Base-by-base conservation (phyloP, 1,140 invertebrate genomes). In the Sesamia nonagrioides region DNA sequence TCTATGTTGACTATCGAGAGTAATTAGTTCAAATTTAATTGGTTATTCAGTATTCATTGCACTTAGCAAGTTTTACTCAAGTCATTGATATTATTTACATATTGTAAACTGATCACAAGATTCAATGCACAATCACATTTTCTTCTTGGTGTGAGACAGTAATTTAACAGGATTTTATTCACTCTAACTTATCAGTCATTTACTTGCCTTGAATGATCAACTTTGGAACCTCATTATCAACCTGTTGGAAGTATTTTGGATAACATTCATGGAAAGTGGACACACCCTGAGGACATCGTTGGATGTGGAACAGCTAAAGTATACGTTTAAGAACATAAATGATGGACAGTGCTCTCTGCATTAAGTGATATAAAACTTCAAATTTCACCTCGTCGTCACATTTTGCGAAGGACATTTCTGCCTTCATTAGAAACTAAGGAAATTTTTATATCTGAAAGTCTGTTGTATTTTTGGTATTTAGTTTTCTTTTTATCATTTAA, bases 1-100 rank as follows among this genome's bases (percentile, higher is more conserved):
- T 71, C 48, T 71, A 9, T 42, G 61, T 52, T 71, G 48, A 71
- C 45, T 71, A 45, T 71, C 48, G 48, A 71, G 48, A 71, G 48
- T 71, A 68, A 45, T 13, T 66, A 66, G 58, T 33, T 35, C 13
- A n/a, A 27, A 11, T n/a, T 40, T 2, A 45, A 68, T 68, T 68
- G 35, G 60, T 63, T 63, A 63, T 63, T 63, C 60, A 42, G 60
- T 63, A 40, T 63, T 63, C 8, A 63, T 63, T 63, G 60, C 60
- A 63, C 60, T 18, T 17, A 42, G 27, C 9, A 40, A 63, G 17
- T 21, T 21, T 63, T 40, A 40, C 35, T 61, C 15, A 9, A 61
- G 15, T 40, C 35, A 48, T 21, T 68, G 18, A 27, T n/a, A n/a
- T 48, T 1, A 33, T 7, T 50, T 68, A 68, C 42, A 50, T 50